phyloP scores from a whole-genome alignment of 2,888 invertebrate species.

The Synergus itoensis region DNA sequence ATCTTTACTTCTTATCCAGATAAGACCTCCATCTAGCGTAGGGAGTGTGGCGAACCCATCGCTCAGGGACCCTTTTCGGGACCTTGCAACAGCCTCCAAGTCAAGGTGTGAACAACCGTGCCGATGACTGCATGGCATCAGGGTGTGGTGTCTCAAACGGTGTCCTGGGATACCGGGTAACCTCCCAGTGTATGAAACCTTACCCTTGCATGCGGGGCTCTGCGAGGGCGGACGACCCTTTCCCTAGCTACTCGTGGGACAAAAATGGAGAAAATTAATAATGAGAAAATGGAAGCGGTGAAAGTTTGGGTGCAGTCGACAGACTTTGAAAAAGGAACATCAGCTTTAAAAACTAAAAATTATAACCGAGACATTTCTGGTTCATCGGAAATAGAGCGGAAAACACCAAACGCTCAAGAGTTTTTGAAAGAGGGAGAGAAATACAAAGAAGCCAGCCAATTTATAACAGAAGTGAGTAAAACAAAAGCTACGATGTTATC shows the following conservation, averaged over 20 bases:
- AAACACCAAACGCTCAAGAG: not conserved
- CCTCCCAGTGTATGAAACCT: conserved; percentile 44
- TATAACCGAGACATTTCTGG: not conserved
- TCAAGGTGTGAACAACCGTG: conserved; percentile 42
- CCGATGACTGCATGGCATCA: conserved; percentile 42
- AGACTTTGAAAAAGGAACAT: not conserved
- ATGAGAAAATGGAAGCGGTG: not conserved
- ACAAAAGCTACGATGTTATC: no score
- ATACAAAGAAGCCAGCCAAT: no score
- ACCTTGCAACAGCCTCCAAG: conserved; percentile 27
- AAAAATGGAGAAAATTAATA: not conserved
- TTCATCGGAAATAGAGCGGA: not conserved
- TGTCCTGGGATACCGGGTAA: conserved; percentile 44
- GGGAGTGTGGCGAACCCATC: conserved; percentile 14
- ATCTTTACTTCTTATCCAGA: no score
- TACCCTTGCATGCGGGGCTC: conserved; percentile 44
- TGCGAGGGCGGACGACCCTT: conserved; percentile 38
- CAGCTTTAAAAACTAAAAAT: not conserved
- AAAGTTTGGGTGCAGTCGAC: not conserved
- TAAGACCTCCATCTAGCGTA: not conserved
- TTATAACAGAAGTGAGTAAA: no score
- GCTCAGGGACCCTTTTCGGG: not conserved
- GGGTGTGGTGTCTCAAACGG: conserved; percentile 40
- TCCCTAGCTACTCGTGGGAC: conserved; percentile 47
- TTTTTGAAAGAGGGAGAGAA: not conserved